Percentiles rank a stretch among this genome's conserved stretches.
Evolutionary conservation across 2,797 vertebrate genomes (phyloP).

Genomic region (Novumbra hubbsi): DNA sequence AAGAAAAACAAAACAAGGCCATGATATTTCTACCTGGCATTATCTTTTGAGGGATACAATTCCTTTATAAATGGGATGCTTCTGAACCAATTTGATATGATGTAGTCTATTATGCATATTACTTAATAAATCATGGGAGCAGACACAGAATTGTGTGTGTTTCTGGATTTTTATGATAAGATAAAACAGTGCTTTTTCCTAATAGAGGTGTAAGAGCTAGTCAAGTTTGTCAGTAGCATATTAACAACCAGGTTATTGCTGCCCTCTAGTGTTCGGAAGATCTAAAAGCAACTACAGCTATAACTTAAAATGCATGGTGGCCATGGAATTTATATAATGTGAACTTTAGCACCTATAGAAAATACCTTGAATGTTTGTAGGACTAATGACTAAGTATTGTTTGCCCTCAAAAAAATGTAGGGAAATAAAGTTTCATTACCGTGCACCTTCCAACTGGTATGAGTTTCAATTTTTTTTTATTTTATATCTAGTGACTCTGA

Average conservation of each 20-base stretch:
- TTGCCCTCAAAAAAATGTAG: too few relatives aligned
- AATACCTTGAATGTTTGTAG: not conserved
- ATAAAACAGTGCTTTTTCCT: not conserved
- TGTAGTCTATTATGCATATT: not conserved
- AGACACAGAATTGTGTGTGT: not conserved
- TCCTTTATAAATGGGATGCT: not conserved
- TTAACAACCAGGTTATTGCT: not conserved
- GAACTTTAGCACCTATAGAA: not conserved
- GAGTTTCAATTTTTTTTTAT: too few relatives aligned
- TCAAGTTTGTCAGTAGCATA: not conserved
- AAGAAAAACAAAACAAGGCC: not conserved
- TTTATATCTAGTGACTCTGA: too few relatives aligned
- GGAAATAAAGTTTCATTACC: too few relatives aligned
- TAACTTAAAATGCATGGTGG: not conserved
- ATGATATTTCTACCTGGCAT: not conserved
- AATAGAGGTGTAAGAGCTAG: not conserved
- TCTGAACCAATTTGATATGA: not conserved
- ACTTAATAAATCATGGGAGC: not conserved
- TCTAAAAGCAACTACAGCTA: not conserved
- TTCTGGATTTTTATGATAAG: not conserved
- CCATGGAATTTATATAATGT: not conserved
- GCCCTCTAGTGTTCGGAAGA: conserved; percentile 2
- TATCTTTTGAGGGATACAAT: not conserved
- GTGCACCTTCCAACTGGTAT: too few relatives aligned
- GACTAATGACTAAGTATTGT: too few relatives aligned